These are phyloP conservation scores for Neogale vison DNA, from an alignment of 2,113 vertebrate genomes.

Conservation along the genomic window DNA sequence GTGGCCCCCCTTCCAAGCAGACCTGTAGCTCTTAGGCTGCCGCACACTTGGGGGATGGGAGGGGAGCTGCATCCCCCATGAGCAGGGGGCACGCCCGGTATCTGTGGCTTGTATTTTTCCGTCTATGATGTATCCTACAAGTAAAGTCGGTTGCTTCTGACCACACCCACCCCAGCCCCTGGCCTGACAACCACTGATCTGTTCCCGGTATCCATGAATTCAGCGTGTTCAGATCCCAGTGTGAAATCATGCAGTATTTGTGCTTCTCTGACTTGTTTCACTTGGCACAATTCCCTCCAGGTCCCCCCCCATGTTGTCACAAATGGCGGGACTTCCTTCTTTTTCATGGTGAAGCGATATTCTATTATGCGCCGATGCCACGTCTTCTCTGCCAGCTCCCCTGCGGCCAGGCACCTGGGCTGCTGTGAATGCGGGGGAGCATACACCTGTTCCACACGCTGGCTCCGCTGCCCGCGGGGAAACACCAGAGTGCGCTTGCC, in stretches of 20 bases:
- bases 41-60: not conserved
- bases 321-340: not conserved
- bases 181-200: not conserved
- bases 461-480: not conserved
- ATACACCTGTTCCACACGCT: not conserved
- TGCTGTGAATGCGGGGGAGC: too few relatives aligned
- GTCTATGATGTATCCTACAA: not conserved
- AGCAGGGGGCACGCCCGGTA: rapidly evolving
- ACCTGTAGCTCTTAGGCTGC: not conserved
- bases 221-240: not conserved
- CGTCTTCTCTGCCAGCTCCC: not conserved
- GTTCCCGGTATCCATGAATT: not conserved
- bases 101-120: not conserved
- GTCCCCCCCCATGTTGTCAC: not conserved
- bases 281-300: not conserved
- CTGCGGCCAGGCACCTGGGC: not conserved
- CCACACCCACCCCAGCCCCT: too few relatives aligned
- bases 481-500: rapidly evolving
- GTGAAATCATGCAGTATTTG: not conserved
- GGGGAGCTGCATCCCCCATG: not conserved
- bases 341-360: not conserved
- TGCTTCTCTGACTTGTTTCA: not conserved
- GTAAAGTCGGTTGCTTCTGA: not conserved
- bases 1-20: not conserved
- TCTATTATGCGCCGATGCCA: rapidly evolving